Percentiles rank a stretch among this genome's conserved stretches.
Evolutionary conservation across 2,797 vertebrate genomes (phyloP).

Genomic region (Schizopygopsis pylzovi): DNA sequence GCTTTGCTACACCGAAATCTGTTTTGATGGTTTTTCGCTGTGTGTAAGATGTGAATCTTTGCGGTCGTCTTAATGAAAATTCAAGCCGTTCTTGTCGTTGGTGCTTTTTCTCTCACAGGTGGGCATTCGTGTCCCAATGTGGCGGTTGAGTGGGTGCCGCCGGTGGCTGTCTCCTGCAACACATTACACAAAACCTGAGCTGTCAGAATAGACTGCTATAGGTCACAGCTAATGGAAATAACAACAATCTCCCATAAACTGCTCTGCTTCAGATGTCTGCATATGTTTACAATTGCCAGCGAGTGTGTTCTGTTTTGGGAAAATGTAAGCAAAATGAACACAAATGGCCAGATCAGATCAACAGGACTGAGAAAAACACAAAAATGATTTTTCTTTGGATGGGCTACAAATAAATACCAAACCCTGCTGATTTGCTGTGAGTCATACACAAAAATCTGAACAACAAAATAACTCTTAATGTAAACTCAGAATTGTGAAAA

Average conservation of each 20-base stretch:
- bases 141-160: conserved; percentile 69
- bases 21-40: conserved; percentile 7
- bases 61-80: background rate
- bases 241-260: conserved; percentile 39
- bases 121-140: conserved; percentile 47
- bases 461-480: background rate
- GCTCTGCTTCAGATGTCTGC: conserved; percentile 17
- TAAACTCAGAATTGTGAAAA: background rate
- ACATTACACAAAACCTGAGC: conserved; percentile 43
- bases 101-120: background rate
- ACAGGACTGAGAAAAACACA: background rate
- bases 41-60: conserved; percentile 22
- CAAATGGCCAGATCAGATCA: conserved; percentile 16
- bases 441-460: background rate
- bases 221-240: conserved; percentile 38
- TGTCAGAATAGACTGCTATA: conserved; percentile 16
- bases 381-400: conserved; percentile 6
- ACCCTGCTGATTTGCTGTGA: conserved; percentile 1
- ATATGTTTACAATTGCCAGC: conserved; percentile 32
- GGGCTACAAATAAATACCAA: background rate
- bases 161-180: conserved; percentile 77
- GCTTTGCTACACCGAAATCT: conserved; percentile 24
- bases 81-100: conserved; percentile 31
- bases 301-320: background rate
- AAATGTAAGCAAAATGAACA: conserved; percentile 22